phyloP scores from a whole-genome alignment of 2,113 vertebrate species.

The Daboia siamensis region DNA sequence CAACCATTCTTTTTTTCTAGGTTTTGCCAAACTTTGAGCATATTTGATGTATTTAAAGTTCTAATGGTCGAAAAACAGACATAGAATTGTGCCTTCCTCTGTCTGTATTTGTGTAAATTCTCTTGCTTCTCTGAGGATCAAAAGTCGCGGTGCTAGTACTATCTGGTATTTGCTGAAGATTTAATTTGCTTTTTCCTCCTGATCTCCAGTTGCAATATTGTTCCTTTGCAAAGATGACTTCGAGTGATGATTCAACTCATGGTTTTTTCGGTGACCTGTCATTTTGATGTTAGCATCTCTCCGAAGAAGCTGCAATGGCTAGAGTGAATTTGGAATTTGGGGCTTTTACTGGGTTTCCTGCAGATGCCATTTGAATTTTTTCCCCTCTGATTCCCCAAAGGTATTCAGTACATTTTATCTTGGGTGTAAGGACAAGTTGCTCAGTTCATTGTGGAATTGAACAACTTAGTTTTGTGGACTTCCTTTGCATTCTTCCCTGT shows the following conservation, averaged over 20 bases:
- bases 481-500: neutral
- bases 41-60: neutral
- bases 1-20: no score
- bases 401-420: neutral
- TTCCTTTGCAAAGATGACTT: conserved; percentile 75
- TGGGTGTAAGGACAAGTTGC: neutral
- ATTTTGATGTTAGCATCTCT: neutral
- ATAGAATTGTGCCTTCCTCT: no score
- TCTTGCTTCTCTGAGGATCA: neutral
- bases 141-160: neutral
- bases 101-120: neutral
- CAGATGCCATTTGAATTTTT: neutral
- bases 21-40: neutral
- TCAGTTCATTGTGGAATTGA: neutral
- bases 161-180: neutral
- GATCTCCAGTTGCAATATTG: conserved; percentile 73
- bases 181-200: conserved; percentile 10
- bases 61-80: neutral
- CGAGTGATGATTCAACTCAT: conserved; percentile 22
- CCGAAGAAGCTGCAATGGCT: conserved; percentile 4
- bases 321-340: neutral
- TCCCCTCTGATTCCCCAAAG: neutral
- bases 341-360: neutral
- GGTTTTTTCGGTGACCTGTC: conserved; percentile 24
- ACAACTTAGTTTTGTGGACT: neutral